Base-by-base conservation (phyloP, 2,888 invertebrate genomes). In the Steinernema hermaphroditum region DNA sequence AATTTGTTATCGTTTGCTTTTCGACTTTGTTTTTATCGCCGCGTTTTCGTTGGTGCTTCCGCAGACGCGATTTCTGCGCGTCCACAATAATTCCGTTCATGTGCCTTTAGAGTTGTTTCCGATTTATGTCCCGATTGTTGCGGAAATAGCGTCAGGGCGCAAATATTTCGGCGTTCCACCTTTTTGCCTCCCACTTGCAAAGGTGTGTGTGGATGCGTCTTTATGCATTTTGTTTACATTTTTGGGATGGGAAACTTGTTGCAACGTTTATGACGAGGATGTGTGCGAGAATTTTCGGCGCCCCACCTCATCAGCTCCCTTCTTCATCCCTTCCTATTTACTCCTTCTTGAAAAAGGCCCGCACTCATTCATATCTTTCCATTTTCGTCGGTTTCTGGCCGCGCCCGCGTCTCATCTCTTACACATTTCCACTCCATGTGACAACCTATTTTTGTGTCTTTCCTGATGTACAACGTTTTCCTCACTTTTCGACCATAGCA, bases 371-470 rank as follows among this genome's bases (percentile, higher is more conserved):
- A 46, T 46, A 46, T 46, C 22, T 46, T 6, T 46, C 46, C 43
- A 41, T 41, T 46, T 46, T 46, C 46, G 46, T 4, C 46, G 46
- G 6, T 46, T 46, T 46, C n/a, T 16, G 4, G 12, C 37, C 6
- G 37, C 37, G 12, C 12, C 37, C 37, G 6, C 46, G 4, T 62
- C 6, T 32, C 29, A 34, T 34, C 29, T 12, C 37, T 37, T 37
- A 8, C 37, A 37, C 37, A 37, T 37, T 37, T 37, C 4, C 37
- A 4, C 62, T 29, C 62, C 6, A 16, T 32, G 29, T 62, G 8
- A 62, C 12, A 29, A 29, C 62, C 4, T 62, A 62, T 62, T 62
- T 62, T 50, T 50, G n/a, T n/a, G n/a, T n/a, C n/a, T n/a, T n/a
- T n/a, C n/a, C n/a, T n/a, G n/a, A n/a, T n/a, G n/a, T n/a, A n/a